phyloP scores from a whole-genome alignment of 2,888 invertebrate species.

The Synergus umbraculus region DNA sequence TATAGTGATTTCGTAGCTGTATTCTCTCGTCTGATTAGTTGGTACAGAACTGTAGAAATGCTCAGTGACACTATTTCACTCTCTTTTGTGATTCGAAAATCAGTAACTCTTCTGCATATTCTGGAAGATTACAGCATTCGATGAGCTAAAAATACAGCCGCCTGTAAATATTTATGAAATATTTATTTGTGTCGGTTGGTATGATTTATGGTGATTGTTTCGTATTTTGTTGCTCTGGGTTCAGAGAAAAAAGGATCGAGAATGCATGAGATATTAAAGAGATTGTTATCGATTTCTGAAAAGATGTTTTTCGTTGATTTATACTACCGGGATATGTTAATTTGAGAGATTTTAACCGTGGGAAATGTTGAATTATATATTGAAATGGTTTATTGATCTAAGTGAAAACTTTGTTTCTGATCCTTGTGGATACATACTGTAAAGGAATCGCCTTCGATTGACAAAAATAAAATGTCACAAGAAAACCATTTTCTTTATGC shows the following conservation, averaged over 20 bases:
- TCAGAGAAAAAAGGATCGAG: background rate
- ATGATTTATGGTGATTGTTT: conserved; percentile 38
- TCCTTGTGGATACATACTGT: background rate
- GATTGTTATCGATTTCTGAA: background rate
- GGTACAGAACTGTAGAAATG: background rate
- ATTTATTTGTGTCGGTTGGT: conserved; percentile 18
- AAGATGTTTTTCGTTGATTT: background rate
- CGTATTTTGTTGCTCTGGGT: conserved; percentile 3
- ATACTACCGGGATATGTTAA: conserved; percentile 12
- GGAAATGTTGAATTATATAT: background rate
- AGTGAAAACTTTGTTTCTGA: background rate
- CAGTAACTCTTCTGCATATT: conserved; percentile 1
- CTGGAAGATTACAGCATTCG: conserved; percentile 23
- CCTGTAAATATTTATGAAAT: conserved; percentile 36
- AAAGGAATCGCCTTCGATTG: no score
- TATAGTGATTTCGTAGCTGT: background rate
- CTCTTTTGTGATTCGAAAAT: conserved; percentile 5
- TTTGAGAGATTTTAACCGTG: conserved; percentile 10
- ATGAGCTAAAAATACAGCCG: conserved; percentile 19
- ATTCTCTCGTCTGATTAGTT: background rate
- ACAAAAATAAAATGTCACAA: background rate
- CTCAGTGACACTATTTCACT: background rate
- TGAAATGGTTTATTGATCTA: background rate
- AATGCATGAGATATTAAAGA: background rate
- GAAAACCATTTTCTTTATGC: background rate